Evolutionary conservation across 2,113 vertebrate species (phyloP).

Genomic region (Corythoichthys intestinalis): DNA sequence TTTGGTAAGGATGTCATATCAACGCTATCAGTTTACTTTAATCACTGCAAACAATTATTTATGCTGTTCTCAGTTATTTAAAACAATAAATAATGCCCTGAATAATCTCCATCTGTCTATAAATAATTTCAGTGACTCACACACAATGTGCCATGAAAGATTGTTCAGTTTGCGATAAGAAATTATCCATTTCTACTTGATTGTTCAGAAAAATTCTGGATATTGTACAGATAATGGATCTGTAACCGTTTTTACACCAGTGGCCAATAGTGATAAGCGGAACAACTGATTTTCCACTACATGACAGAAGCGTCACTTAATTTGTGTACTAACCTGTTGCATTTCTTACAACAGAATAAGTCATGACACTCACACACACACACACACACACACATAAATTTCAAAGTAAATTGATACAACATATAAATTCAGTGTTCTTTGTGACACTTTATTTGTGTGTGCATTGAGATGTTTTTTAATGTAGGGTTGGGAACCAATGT

Average conservation of each 20-base stretch:
- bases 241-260: neutral
- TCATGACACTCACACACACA: too few relatives aligned
- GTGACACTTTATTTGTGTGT: neutral
- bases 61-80: neutral
- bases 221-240: neutral
- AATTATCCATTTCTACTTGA: neutral
- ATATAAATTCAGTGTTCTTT: neutral
- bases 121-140: neutral
- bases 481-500: neutral
- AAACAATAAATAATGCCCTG: neutral
- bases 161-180: neutral
- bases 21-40: conserved; percentile 11
- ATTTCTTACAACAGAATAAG: neutral
- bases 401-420: neutral
- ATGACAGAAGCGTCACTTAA: neutral
- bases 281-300: neutral
- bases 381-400: neutral
- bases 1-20: conserved; percentile 12
- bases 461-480: neutral
- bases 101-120: neutral
- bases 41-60: neutral
- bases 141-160: neutral
- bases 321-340: neutral
- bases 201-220: neutral
- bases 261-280: neutral